phyloP scores from a whole-genome alignment of 2,888 invertebrate species.

The Lasioglossum villosulum region DNA sequence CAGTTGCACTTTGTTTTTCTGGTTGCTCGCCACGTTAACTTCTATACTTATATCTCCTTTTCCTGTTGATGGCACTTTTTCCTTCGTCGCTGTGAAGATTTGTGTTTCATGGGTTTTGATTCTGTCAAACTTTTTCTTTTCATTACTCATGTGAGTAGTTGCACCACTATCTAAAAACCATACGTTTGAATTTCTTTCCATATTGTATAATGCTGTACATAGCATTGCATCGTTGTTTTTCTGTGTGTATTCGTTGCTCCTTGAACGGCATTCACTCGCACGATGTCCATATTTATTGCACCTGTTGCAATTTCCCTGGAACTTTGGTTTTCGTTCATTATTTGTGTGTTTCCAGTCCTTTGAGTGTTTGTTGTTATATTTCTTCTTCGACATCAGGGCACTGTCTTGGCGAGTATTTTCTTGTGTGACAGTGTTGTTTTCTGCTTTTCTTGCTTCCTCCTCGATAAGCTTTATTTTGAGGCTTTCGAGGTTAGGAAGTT shows the following conservation, averaged over 20 bases:
- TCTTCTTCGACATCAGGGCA: background rate
- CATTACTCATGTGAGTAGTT: no score
- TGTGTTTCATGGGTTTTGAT: no score
- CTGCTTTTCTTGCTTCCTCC: constrained; percentile 21
- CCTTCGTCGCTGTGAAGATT: background rate
- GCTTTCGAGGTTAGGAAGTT: background rate
- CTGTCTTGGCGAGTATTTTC: background rate
- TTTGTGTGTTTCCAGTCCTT: background rate
- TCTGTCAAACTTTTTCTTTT: no score
- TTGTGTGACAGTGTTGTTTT: background rate
- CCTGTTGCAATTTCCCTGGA: constrained; percentile 23
- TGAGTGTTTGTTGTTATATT: background rate
- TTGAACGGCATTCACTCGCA: constrained; percentile 26
- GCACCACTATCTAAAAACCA: no score
- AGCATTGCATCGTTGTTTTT: constrained; percentile 14
- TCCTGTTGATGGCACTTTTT: background rate
- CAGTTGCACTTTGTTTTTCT: constrained; percentile 6
- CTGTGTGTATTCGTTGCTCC: background rate
- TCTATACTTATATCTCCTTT: constrained; percentile 9
- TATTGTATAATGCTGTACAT: constrained; percentile 7
- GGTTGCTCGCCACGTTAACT: background rate
- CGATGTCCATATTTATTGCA: constrained; percentile 34
- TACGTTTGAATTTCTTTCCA: no score
- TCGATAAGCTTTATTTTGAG: background rate
- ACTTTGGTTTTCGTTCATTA: constrained; percentile 24